Evolutionary conservation across 2,888 invertebrate genomes (phyloP), one percentile per base, ranked within the genome.

Genomic region (Chrysodeixis includens): DNA sequence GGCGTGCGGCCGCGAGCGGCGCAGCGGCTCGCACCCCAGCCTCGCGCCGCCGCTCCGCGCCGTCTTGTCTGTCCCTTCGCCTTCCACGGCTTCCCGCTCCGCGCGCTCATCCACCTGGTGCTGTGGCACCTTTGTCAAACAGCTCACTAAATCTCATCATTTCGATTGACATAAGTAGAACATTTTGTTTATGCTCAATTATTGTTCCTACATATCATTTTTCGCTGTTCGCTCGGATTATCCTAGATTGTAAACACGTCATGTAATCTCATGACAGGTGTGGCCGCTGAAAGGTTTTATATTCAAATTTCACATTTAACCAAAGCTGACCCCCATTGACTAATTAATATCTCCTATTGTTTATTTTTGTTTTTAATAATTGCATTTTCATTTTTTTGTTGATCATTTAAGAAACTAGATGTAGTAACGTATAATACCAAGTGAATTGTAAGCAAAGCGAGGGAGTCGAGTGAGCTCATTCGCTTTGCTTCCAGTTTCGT

Each of bases 81-180:
- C 83, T 73, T 73, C 80, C 76, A 44, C 88, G 80, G 65, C 83
- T 83, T 66, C 88, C 82, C 93, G 93, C 83, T 95, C 96, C 63
- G 95, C 96, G 51, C 95, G 96, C 80, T 96, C 96, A 69, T 96
- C 96, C 76, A 96, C 96, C 30, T 97, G 97, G 97, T 97, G 97
- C 91, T 97, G 97, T 91, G 97, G 97, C 88, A 96, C 97, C 80
- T 97, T 97, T 93, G 97, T 97, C 89, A 97, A 97, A 91, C 97
- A 97, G 82, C 96, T 97, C 93, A 96, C 96, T 83, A 97, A 97
- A 92, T 97, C 97, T 62, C 97, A 97, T 88, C 97, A 97, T 88
- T 96, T 96, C 93, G 97, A 97, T 92, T 97, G 95, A 93, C 91
- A 90, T 81, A 86, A 88, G 86, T 91, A 90, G 90, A 79, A 65